Percentiles rank a stretch among this genome's conserved stretches.
Conservation (phyloP, 2,113 vertebrate genomes). For the Anolis sagrei region DNA sequence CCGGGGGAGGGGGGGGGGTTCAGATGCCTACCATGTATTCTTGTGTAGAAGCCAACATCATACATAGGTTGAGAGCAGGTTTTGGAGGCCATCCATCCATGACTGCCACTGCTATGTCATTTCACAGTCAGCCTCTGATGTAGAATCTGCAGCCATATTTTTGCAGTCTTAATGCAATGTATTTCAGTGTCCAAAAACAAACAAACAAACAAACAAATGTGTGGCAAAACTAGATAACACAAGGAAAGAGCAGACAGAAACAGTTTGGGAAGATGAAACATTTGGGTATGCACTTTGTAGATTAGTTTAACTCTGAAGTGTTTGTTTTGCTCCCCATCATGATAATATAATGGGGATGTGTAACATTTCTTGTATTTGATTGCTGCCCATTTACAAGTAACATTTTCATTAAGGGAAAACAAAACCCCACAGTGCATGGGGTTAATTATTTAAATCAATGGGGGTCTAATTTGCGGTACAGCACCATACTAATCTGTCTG, state of each 20-base stretch:
- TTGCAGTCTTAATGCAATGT: background rate
- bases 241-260: background rate
- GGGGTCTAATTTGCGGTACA: slow-evolving; percentile 7
- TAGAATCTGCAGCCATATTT: background rate
- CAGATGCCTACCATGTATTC: too few species aligned
- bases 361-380: slow-evolving; percentile 6
- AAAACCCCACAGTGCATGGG: background rate
- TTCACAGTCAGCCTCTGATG: too few species aligned
- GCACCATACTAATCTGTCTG: slow-evolving; percentile 4
- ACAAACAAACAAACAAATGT: background rate
- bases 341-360: background rate
- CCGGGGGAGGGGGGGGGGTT: too few species aligned
- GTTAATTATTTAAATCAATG: slow-evolving; percentile 9
- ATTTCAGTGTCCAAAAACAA: background rate
- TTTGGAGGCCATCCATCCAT: too few species aligned
- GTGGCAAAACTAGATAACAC: background rate
- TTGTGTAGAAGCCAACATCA: too few species aligned
- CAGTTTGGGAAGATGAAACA: background rate
- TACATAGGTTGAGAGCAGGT: too few species aligned
- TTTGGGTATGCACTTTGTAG: background rate
- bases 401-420: slow-evolving; percentile 5
- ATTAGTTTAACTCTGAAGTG: background rate
- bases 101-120: too few species aligned
- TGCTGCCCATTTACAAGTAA: background rate
- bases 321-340: background rate